Evolutionary conservation across 2,797 vertebrate genomes (phyloP).

Genomic region (Liasis olivaceus): DNA sequence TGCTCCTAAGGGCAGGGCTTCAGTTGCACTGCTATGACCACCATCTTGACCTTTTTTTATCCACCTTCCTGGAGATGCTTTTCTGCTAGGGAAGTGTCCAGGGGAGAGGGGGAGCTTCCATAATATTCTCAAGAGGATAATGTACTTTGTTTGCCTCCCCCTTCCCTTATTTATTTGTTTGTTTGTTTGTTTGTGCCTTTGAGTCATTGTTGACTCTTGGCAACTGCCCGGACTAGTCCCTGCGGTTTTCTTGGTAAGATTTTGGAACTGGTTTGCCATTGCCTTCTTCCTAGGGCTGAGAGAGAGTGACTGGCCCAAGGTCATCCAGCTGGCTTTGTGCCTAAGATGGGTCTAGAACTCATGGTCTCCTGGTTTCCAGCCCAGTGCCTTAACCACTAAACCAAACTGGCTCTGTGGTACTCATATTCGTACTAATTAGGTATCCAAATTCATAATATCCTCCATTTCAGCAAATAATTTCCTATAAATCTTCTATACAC

Average conservation of each 20-base stretch:
- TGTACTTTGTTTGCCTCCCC: too few species aligned
- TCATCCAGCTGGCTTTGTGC: not conserved
- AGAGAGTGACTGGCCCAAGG: not conserved
- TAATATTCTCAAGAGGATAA: too few species aligned
- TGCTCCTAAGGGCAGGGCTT: too few species aligned
- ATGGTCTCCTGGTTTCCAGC: slow-evolving; percentile 21
- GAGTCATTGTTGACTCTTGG: not conserved
- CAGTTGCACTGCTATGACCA: too few species aligned
- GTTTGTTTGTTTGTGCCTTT: too few species aligned
- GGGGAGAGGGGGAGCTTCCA: too few species aligned
- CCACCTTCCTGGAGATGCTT: too few species aligned
- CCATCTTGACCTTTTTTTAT: too few species aligned
- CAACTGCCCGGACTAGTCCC: not conserved
- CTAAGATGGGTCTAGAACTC: not conserved
- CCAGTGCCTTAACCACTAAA: too few species aligned
- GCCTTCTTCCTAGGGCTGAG: not conserved
- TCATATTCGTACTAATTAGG: not conserved
- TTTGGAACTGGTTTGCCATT: not conserved
- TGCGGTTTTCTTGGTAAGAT: not conserved
- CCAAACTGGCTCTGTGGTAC: not conserved
- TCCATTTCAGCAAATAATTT: not conserved
- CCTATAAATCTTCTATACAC: not conserved
- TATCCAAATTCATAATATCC: not conserved
- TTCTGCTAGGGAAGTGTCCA: too few species aligned
- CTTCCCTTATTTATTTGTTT: too few species aligned